Evolutionary conservation across 1,140 invertebrate species (phyloP), one percentile per base, ranked within the genome.

Genomic region (Drosophila pectinifera): DNA sequence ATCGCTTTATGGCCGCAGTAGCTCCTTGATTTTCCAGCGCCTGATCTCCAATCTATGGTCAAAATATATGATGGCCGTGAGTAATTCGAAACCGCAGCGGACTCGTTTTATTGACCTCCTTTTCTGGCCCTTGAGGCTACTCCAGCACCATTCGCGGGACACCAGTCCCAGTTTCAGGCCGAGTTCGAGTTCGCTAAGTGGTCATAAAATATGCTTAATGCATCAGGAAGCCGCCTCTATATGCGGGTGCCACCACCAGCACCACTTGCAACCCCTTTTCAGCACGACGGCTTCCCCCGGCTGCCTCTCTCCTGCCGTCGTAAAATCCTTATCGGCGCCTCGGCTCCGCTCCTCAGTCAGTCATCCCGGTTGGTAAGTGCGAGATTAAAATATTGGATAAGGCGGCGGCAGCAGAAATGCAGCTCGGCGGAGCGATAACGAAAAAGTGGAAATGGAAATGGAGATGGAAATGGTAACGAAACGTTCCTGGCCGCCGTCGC

Each of bases 361-460:
- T 53, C 75, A 57, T 78, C 65, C 67, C 49, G 49, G 82, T 78
- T 86, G 79, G 84, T 88, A 88, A 88, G 83, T 88, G 83, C 83
- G 75, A 88, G 83, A 88, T 88, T 88, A 88, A 88, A 89, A 88
- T 88, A 89, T 89, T 83, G 84, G 83, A 88, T 88, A 88, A 78
- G 13, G n/a, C 49, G 49, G 77, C 63, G 55, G 73, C 70, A 82
- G 70, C 76, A 86, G 64, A 81, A 80, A 73, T 81, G 78, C 74
- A 78, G 78, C 74, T 75, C 53, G 80, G 78, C 53, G 48, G 63
- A 34, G 42, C 76, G 67, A 77, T 57, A 78, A 78, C 41, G 67
- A 39, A 51, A 53, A 57, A 76, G 73, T 88, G 65, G 67, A 80
- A 88, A 82, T 85, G 65, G 67, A 80, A 88, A 82, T 85, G 73